Base-by-base conservation (phyloP, 2,113 vertebrate species). In the Lepus americanus region DNA sequence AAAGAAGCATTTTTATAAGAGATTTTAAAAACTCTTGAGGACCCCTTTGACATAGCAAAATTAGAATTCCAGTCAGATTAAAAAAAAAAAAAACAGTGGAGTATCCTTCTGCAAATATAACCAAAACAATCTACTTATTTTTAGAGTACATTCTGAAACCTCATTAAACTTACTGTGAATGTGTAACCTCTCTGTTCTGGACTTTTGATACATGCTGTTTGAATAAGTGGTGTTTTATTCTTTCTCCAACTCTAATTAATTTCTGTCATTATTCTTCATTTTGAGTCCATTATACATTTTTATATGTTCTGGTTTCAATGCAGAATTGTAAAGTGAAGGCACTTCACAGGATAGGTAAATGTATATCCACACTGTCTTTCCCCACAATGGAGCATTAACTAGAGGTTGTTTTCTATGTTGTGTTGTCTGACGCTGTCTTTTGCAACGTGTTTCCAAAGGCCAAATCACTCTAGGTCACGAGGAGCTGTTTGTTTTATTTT, bases 41-140 rank as follows among this genome's bases (percentile, higher is more conserved):
- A 22, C 44, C 23, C 79, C 72, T 95, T 92, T 83, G 7, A 72
- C 70, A 83, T 9, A n/a, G 61, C 14, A 87, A 87, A 64, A 93
- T 80, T 76, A 94, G 80, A 87, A 95, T 96, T 87, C 27, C 61
- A 93, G 87, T 77, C 69, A 79, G 44, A 76, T 27, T 82, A 78
- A 12, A 51, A 88, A 95, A 92, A 44, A 29, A 29, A 55, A 59
- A 93, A 73, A 44, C 10, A 92, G 25, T 12, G 13, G 61, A 49
- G 20, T 29, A 13, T 36, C 25, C 3, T 70, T 95, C n/a, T 80
- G 33, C n/a, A 81, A 93, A 82, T 73, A 44, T n/a, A 91, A 80
- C 91, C 61, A 91, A 79, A 95, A 29, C 20, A 77, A 2, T n/a
- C 70, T 55, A 55, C 79, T 39, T 13, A 14, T 87, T 81, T 84